Base-by-base conservation (phyloP, 1,140 invertebrate genomes). In the Zaprionus inermis region DNA sequence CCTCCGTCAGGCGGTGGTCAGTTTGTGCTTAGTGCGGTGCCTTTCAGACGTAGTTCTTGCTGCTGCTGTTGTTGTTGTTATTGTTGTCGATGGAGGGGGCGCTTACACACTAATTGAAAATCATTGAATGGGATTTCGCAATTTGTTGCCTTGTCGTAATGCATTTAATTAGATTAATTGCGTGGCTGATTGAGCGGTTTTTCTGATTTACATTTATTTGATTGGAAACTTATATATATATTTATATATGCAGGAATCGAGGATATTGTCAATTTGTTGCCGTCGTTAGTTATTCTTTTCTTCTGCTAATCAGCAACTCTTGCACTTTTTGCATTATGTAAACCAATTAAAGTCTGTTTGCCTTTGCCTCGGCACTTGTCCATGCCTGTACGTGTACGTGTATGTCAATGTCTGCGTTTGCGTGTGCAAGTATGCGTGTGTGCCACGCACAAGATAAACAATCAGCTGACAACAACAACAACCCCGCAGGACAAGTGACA, bases 61-160 rank as follows among this genome's bases (percentile, higher is more conserved):
- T n/a, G 52, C 41, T 59, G 34, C 30, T 49, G 55, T 24, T 44
- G 46, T n/a, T 63, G 11, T 34, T 51, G 22, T 57, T 51, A 14
- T 70, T 56, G 20, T 51, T 66, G 51, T 70, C 76, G 74, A 75
- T 78, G 74, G 69, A 67, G n/a, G n/a, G n/a, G n/a, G n/a, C n/a
- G 72, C 67, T 79, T 83, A 61, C 64, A 59, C 79, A 70, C 72
- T 86, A 88, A 86, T 86, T 88, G 69, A 88, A 86, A 86, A 88
- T 71, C 76, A 76, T 76, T 73, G 72, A 79, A 65, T 68, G 63
- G 36, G 74, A 34, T 72, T 68, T 60, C 54, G 41, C 38, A 32
- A 55, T 38, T 52, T 54, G 63, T 41, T 52, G 16, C 22, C 52
- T 70, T 61, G 41, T 65, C 6, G 44, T 49, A 20, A 64, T 52